Base-by-base conservation (phyloP, 2,888 invertebrate genomes). In the Hirtodrosophila trivittata region DNA sequence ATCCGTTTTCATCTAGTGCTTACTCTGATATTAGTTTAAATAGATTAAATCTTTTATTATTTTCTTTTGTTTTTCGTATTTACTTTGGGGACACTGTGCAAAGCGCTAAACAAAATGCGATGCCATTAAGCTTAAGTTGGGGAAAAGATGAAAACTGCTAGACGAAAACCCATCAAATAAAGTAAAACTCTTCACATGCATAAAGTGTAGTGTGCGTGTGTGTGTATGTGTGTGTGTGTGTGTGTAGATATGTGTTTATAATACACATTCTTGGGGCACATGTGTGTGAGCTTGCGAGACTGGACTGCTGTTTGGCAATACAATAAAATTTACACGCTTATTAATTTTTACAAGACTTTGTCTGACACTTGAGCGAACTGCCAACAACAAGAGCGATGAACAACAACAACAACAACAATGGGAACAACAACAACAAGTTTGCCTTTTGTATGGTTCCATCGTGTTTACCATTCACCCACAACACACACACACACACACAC, bases 281-380 rank as follows among this genome's bases (percentile, higher is more conserved):
- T 38, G 30, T 25, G 52, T 41, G 47, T 45, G 47, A 30, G 35
- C 26, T 41, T 38, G 46, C 33, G 30, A 18, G 60, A 49, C 16
- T 52, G 66, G 60, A 49, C 55, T 50, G 47, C 54, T 84, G 74
- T 85, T 69, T 78, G 83, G 86, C 67, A 85, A 75, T 66, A 78
- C 71, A 80, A 86, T 86, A 68, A 78, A 80, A 80, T 80, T 83
- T 80, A 86, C 84, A 83, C 84, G 78, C 78, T 86, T 80, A 80
- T 86, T 80, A 86, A 80, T 86, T 78, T 78, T 85, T 71, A 78
- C 86, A 78, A 78, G 78, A 85, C 78, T 86, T 82, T 82, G 78
- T 75, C 80, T 72, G 85, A 84, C 81, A 86, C 87, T 80, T 73
- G 77, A 81, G 70, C 71, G 54, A 67, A 67, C 65, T 64, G 57